A percentile compares a stretch with the other conserved stretches of the same genome.
These are phyloP conservation scores for Erythrocercus mccallii DNA, from an alignment of 2,113 vertebrate species.

Conservation along the genomic window DNA sequence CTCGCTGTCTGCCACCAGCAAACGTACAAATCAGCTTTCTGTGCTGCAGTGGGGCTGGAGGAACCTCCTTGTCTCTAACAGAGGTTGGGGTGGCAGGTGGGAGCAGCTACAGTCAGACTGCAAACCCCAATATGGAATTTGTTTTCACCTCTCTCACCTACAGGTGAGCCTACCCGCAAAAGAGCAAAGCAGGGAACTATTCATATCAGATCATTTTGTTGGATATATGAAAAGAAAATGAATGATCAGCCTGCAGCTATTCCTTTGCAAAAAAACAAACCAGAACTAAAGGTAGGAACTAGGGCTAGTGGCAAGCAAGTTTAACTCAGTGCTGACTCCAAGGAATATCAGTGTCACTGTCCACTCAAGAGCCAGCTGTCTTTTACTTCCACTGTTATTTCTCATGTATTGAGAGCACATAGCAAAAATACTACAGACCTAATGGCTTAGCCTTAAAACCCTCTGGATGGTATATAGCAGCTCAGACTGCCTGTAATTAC, in stretches of 20 bases:
- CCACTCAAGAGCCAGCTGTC: background rate
- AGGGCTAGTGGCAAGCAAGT: background rate
- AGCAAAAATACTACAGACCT: background rate
- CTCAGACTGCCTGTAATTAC: background rate
- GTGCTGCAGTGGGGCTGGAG: background rate
- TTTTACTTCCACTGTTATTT: background rate
- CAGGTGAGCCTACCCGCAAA: background rate
- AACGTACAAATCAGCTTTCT: background rate
- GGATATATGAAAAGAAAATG: background rate
- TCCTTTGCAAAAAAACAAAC: background rate
- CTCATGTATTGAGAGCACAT: background rate
- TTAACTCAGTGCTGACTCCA: background rate
- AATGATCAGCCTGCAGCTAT: background rate
- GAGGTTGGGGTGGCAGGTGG: background rate
- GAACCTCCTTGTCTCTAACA: background rate
- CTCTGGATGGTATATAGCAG: background rate
- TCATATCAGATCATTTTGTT: background rate
- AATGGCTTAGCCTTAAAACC: background rate
- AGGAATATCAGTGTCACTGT: background rate
- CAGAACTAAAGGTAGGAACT: background rate
- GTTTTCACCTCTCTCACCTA: background rate
- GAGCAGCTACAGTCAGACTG: background rate
- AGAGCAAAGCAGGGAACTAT: background rate
- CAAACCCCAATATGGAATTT: background rate
- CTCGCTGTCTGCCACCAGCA: background rate